Evolutionary conservation across 2,888 invertebrate species (phyloP).

Genomic region (Synanthedon andrenaeformis): DNA sequence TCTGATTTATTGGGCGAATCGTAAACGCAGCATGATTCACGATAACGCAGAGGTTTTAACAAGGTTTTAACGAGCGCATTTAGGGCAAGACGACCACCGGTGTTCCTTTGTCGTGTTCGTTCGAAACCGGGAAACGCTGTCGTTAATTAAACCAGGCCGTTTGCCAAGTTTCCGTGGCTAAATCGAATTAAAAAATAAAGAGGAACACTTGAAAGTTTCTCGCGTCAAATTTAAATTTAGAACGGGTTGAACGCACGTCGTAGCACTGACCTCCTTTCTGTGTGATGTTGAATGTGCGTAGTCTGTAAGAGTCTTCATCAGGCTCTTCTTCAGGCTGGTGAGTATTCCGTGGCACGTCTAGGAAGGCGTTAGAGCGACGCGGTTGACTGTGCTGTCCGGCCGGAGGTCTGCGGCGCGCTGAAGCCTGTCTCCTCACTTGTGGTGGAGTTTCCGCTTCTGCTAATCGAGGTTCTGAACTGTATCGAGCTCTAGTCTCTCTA

Average conservation of each 20-base stretch:
- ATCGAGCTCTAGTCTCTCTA: slow-evolving; percentile 68
- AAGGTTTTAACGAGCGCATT: slow-evolving; percentile 33
- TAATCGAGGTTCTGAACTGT: slow-evolving; percentile 76
- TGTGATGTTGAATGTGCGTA: slow-evolving; percentile 93
- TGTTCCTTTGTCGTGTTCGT: slow-evolving; percentile 4
- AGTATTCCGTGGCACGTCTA: slow-evolving; percentile 72
- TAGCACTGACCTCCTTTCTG: slow-evolving; percentile 83
- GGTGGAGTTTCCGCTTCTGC: slow-evolving; percentile 77
- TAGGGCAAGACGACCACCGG: slow-evolving; percentile 15
- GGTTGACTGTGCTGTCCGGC: slow-evolving; percentile 57
- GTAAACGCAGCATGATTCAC: slow-evolving; percentile 50
- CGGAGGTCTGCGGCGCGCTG: slow-evolving; percentile 68
- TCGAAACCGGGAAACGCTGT: slow-evolving; percentile 18
- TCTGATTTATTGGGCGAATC: slow-evolving; percentile 46
- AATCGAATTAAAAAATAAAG: slow-evolving; percentile 36
- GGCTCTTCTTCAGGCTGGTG: slow-evolving; percentile 70
- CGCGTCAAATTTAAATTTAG: slow-evolving; percentile 12
- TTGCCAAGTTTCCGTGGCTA: slow-evolving; percentile 47
- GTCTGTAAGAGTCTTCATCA: slow-evolving; percentile 89
- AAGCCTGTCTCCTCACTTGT: slow-evolving; percentile 73
- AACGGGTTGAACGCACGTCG: slow-evolving; percentile 48
- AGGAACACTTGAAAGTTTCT: slow-evolving; percentile 33
- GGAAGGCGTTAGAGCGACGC: slow-evolving; percentile 77
- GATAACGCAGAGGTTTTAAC: slow-evolving; percentile 34
- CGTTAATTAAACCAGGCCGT: slow-evolving; percentile 16